Evolutionary conservation across 2,113 vertebrate species (phyloP).

Genomic region (Poecilia latipinna): DNA sequence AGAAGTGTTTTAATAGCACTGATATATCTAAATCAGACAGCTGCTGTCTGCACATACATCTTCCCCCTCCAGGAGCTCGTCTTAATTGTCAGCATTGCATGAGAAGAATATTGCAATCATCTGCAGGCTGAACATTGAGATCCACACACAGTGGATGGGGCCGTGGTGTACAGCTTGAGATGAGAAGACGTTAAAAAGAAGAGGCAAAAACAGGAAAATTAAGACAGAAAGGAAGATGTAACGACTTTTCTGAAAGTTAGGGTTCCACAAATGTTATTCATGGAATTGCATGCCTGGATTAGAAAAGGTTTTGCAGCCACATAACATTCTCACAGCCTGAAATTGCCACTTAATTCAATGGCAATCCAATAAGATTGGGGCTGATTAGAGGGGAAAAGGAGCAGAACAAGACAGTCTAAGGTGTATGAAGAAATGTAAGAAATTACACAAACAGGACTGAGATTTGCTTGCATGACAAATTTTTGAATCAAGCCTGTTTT

Average conservation of each 20-base stretch:
- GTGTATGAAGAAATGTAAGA: conserved; percentile 5
- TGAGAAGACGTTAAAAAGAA: conserved; percentile 3
- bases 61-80: conserved; percentile 43
- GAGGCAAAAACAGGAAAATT: conserved; percentile 27
- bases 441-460: not conserved
- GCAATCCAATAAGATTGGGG: conserved; percentile 43
- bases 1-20: conserved; percentile 71
- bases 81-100: conserved; percentile 60
- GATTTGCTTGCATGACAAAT: not conserved
- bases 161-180: conserved; percentile 5
- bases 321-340: conserved; percentile 46
- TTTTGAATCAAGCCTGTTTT: not conserved
- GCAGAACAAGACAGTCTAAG: conserved; percentile 2
- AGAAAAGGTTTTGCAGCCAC: conserved; percentile 43
- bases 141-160: not conserved
- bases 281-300: conserved; percentile 63
- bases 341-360: conserved; percentile 71
- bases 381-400: conserved; percentile 43
- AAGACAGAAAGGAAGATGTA: conserved; percentile 45
- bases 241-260: conserved; percentile 40
- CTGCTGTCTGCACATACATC: conserved; percentile 68
- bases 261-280: conserved; percentile 71
- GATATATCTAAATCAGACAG: conserved; percentile 73
- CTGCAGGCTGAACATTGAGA: conserved; percentile 31
- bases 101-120: conserved; percentile 46